A percentile compares a stretch with the other conserved stretches of the same genome.
Conservation (phyloP, 2,888 invertebrate species). For the Cetonia aurata region DNA sequence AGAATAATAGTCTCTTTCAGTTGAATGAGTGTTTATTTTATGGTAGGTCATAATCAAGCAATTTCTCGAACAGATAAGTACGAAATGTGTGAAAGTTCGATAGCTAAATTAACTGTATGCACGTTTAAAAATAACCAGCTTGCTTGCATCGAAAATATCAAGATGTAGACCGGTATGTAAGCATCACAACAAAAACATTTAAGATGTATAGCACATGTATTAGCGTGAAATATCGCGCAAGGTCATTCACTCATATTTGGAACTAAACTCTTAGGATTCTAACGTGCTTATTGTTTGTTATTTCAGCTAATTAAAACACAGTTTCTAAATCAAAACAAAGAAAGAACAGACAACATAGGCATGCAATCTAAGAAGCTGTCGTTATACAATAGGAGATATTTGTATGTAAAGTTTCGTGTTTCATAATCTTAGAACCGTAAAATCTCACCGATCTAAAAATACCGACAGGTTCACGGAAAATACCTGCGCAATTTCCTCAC, state of each 20-base stretch:
- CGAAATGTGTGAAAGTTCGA: not conserved
- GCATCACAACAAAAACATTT: no score
- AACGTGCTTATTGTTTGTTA: no score
- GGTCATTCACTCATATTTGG: slow-evolving; percentile 16
- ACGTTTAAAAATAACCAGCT: no score
- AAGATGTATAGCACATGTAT: not conserved
- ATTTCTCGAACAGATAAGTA: slow-evolving; percentile 14
- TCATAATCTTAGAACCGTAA: slow-evolving; percentile 38
- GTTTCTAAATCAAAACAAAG: not conserved
- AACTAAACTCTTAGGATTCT: not conserved
- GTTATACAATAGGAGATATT: slow-evolving; percentile 42
- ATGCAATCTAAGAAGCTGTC: slow-evolving; percentile 44
- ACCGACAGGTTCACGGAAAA: slow-evolving; percentile 28
- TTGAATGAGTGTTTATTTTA: slow-evolving; percentile 28
- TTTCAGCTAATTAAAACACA: no score
- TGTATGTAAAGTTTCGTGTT: slow-evolving; percentile 29
- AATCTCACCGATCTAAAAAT: slow-evolving; percentile 41
- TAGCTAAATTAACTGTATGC: no score
- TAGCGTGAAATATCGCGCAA: slow-evolving; percentile 5
- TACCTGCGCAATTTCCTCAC: slow-evolving; percentile 32
- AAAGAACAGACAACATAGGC: slow-evolving; percentile 4
- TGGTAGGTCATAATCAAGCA: slow-evolving; percentile 25
- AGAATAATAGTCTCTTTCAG: slow-evolving; percentile 26
- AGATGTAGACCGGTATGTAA: no score
- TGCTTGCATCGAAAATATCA: no score